These are phyloP conservation scores for Leptinotarsa peninsularis DNA, from an alignment of 2,888 invertebrate species.

Conservation along the genomic window DNA sequence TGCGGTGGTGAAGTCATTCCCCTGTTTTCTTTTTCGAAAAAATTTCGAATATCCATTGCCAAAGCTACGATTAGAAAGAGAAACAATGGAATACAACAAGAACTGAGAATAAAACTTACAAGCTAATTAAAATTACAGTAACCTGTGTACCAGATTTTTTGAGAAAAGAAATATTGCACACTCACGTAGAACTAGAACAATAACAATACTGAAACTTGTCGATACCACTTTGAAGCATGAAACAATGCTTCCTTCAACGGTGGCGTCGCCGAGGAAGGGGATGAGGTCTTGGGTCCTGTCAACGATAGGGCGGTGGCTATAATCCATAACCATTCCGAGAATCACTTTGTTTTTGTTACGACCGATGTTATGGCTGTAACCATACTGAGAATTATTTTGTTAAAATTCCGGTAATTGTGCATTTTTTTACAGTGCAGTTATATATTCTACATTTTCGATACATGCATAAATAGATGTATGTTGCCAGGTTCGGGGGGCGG, in stretches of 20 bases:
- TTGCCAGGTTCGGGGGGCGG: background rate
- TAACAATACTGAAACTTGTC: background rate
- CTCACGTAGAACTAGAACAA: background rate
- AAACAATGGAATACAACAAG: background rate
- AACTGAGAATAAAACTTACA: background rate
- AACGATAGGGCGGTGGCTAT: constrained; percentile 3
- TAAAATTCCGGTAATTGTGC: background rate
- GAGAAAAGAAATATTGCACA: constrained; percentile 1
- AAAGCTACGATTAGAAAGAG: background rate
- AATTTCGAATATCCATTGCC: background rate
- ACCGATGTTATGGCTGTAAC: background rate
- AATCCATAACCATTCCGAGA: constrained; percentile 1
- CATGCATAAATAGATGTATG: background rate
- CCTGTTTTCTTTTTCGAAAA: background rate
- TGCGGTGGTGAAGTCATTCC: background rate
- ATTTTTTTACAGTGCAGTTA: background rate
- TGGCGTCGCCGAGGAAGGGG: background rate
- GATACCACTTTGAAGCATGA: background rate
- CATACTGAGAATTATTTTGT: background rate
- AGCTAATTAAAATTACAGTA: background rate
- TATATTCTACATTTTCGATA: background rate
- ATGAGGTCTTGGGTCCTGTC: background rate
- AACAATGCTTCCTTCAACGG: background rate
- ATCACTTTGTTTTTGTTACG: background rate
- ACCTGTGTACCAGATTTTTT: background rate